Percentiles rank a stretch among this genome's conserved stretches.
phyloP scores from a whole-genome alignment of 1,140 invertebrate genomes.

The Bilobella aurantiaca region DNA sequence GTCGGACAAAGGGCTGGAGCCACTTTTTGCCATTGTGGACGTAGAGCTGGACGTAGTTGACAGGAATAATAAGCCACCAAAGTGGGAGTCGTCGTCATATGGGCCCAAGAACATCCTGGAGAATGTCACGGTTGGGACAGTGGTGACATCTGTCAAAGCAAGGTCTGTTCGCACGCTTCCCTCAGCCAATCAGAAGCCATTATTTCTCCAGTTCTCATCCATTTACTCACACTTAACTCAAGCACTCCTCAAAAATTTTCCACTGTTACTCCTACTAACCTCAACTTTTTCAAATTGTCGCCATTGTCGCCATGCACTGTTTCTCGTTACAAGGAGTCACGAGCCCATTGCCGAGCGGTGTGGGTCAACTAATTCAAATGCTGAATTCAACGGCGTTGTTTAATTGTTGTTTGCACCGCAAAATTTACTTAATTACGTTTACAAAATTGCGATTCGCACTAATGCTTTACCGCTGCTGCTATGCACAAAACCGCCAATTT shows the following conservation, averaged over 20 bases:
- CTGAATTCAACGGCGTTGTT: neutral
- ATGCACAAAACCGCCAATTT: no score
- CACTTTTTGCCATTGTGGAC: slow-evolving; percentile 82
- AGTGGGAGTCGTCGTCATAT: slow-evolving; percentile 86
- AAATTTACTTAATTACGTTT: no score
- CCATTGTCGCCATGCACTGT: slow-evolving; percentile 2
- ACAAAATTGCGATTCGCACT: no score
- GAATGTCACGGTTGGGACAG: slow-evolving; percentile 94
- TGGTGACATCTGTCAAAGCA: slow-evolving; percentile 91
- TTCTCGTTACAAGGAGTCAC: neutral
- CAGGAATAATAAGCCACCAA: slow-evolving; percentile 62
- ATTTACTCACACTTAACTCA: slow-evolving; percentile 2
- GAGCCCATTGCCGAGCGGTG: neutral
- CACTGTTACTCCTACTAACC: neutral
- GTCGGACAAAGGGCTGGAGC: slow-evolving; percentile 69
- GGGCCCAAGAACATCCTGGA: slow-evolving; percentile 91
- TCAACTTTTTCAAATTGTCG: neutral
- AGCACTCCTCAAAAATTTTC: neutral
- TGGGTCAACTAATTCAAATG: neutral
- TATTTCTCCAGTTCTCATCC: neutral
- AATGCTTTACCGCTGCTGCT: no score
- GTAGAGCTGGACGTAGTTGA: slow-evolving; percentile 94
- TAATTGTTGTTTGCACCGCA: no score
- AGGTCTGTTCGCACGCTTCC: slow-evolving; percentile 68
- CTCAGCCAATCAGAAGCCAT: slow-evolving; percentile 11